phyloP scores from a whole-genome alignment of 2,113 vertebrate genomes.

The Arothron firmamentum region DNA sequence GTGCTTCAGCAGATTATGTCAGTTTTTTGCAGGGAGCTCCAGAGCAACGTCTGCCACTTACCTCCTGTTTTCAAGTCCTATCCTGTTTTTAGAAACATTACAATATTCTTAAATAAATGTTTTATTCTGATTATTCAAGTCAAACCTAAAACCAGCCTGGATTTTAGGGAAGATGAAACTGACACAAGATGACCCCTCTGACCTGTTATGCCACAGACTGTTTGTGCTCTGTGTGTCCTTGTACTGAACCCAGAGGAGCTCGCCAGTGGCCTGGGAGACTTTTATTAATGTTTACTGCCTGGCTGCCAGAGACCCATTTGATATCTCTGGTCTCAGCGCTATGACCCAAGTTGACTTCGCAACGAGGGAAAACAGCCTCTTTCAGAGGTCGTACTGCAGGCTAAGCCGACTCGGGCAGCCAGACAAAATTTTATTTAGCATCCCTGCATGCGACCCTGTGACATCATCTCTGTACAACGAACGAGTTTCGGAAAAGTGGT shows the following conservation, averaged over 20 bases:
- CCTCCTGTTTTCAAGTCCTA: too few relatives aligned
- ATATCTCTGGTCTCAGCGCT: constrained; percentile 43
- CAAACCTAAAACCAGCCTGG: constrained; percentile 8
- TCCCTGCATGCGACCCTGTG: not conserved
- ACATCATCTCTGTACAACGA: too few relatives aligned
- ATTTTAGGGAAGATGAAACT: constrained; percentile 11
- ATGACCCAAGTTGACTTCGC: constrained; percentile 28
- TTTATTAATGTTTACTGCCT: constrained; percentile 54
- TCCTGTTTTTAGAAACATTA: not conserved
- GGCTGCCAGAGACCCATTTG: constrained; percentile 45
- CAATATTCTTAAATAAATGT: not conserved
- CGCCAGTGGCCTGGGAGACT: constrained; percentile 20
- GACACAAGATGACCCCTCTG: constrained; percentile 14
- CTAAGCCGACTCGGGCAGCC: not conserved
- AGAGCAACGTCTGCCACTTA: too few relatives aligned
- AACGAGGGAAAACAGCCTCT: constrained; percentile 18
- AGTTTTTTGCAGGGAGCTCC: too few relatives aligned
- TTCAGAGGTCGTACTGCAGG: not conserved
- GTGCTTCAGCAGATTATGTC: too few relatives aligned
- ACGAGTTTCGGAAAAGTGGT: too few relatives aligned
- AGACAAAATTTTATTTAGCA: constrained; percentile 8
- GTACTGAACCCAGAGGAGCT: constrained; percentile 29
- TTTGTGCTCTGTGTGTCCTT: constrained; percentile 28
- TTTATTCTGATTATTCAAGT: not conserved
- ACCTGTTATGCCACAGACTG: constrained; percentile 12